Evolutionary conservation across 2,888 invertebrate species (phyloP), one percentile per base, ranked within the genome.

Genomic region (Flexamia atlantica): DNA sequence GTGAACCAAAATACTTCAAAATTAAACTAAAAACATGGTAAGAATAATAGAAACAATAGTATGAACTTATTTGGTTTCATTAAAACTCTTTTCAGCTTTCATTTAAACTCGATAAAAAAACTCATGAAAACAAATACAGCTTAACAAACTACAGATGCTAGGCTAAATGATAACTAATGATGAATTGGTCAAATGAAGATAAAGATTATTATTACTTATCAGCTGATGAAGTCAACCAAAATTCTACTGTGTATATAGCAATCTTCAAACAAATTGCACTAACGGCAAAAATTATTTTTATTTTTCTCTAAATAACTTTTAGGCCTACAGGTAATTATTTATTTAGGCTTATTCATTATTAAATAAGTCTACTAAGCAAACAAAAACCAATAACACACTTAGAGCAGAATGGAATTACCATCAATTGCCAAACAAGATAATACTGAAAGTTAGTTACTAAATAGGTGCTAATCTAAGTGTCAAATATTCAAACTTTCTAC

Each of bases 401-500:
- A 57, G 57, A 2, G 9, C 12, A 57, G 23, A 57, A 23, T 57
- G 23, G 12, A 57, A 57, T 23, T 30, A 28, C 1, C 64, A 14
- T 9, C 28, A 28, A 23, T 30, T 28, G 64, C 64, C 28, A 53
- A 53, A 53, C 3, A 64, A 28, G 64, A 28, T 64, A 64, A 28
- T 64, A 28, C 14, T 3, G 12, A 64, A 28, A 14, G 64, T 64
- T 64, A 28, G 28, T 64, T 64, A 64, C 64, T 30, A 64, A 28
- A 2, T 5, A 28, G 28, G 17, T 14, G 64, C 64, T 64, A 64
- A 64, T 12, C 30, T 17, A 28, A 30, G 64, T 64, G 28, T 28
- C 28, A 64, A 23, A 57, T 53, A 23, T 2, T 28, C 64, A 25
- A n/a, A 30, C 64, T 64, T 64, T 64, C 64, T 53, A 53, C 10